Evolutionary conservation across 2,888 invertebrate species (phyloP), one percentile per base, ranked within the genome.

Genomic region (Cerceris ruficornis): DNA sequence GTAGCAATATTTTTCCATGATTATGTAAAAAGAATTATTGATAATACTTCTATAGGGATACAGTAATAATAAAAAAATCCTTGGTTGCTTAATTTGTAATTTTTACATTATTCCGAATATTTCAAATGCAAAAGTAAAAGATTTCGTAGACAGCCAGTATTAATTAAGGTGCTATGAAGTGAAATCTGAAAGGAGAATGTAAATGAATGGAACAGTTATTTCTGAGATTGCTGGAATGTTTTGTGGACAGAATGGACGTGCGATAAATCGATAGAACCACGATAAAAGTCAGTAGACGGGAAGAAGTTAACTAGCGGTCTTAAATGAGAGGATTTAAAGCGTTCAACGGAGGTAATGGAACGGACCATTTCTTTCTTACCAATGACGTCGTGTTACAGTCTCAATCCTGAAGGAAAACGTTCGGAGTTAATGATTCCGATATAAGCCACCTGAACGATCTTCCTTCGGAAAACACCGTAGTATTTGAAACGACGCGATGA

Each of bases 291-390:
- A 58, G 68, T 60, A 15, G 59, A 62, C 41, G 60, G 80, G 42
- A 69, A 62, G 67, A 69, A 82, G 79, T 82, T 74, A 74, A 79
- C 69, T 65, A 49, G 59, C 66, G 64, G 65, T 61, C 75, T 82
- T 79, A 75, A 82, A 77, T 69, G 73, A 83, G 73, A 75, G 69
- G 77, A 75, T 83, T 77, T 77, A 77, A 83, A 83, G 65, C 52
- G 76, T 70, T 73, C 74, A 28, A 64, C 59, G 69, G 57, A 28
- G 67, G 69, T 83, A 83, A 80, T 78, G 77, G 81, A 66, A 78
- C 69, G 80, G 57, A 68, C 78, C 72, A 75, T 73, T 76, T 75
- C 67, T 75, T 79, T 81, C 67, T 74, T 70, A 55, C 61, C 62
- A 57, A 11, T 52, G 55, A 57, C 59, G 71, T n/a, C 71, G 71